Evolutionary conservation across 2,888 invertebrate genomes (phyloP), one percentile per base, ranked within the genome.

Genomic region (Agonopterix alstromeriana): DNA sequence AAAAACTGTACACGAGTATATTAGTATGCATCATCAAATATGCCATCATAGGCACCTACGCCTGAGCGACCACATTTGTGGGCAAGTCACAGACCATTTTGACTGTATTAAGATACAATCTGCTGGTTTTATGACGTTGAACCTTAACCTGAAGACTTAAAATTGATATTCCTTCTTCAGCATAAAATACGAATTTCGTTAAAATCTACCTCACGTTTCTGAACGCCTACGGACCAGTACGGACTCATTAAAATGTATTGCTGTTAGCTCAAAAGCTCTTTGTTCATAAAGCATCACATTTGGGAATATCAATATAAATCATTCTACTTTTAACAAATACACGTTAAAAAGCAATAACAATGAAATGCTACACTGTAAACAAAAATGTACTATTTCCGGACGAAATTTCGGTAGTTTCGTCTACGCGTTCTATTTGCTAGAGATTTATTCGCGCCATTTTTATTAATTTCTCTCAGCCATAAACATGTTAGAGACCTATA

Each of bases 201-300:
- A 49, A 48, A 45, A 50, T 45, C 42, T 48, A 43, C 46, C 42
- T 51, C 50, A 53, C 53, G 56, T 45, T 45, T 50, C 49, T 49
- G 49, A 36, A 55, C 53, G 58, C 58, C 54, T 59, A 52, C 52
- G 53, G 49, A 47, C 53, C 55, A 52, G 52, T 65, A 52, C 52
- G 52, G 49, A 47, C 53, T 56, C 53, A 53, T 65, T 62, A 58
- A 55, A 57, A 60, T 53, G 49, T 50, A 56, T 54, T 51, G 49
- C 49, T 56, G 52, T 54, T 50, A 53, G 27, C 47, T 48, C 42
- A 47, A 52, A 55, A 49, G 48, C 43, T 36, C 55, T 58, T 58
- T 55, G 55, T 58, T 53, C 48, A n/a, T n/a, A n/a, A 38, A 38
- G 38, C 38, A 4, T 7, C 27, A 35, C 41, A n/a, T 43, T 43